A percentile compares a stretch with the other conserved stretches of the same genome.
Conservation (phyloP, 2,888 invertebrate genomes). For the Hermodice carunculata region DNA sequence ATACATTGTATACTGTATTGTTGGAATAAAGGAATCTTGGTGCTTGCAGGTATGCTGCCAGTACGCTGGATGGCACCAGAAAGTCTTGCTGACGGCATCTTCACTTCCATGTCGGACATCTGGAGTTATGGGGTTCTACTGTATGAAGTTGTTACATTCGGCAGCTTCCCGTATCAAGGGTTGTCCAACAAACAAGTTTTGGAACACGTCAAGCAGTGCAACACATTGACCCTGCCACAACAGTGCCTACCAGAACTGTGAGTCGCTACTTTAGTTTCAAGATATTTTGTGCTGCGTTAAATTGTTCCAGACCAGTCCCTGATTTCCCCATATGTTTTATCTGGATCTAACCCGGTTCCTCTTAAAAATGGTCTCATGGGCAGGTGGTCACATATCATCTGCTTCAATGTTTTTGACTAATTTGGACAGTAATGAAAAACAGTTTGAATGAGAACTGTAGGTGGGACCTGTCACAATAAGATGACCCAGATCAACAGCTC, state of each 20-base stretch:
- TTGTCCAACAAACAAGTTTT: conserved; percentile 88
- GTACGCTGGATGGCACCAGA: conserved; percentile 96
- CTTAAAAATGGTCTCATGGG: no score
- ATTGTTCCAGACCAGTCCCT: no score
- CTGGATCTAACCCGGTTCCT: not conserved
- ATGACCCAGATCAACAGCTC: no score
- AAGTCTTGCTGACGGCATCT: conserved; percentile 84
- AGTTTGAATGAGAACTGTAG: no score
- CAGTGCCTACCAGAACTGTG: conserved; percentile 85
- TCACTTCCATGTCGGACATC: conserved; percentile 88
- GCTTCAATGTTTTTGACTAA: no score
- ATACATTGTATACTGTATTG: no score
- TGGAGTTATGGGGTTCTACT: conserved; percentile 92
- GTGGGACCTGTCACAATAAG: no score
- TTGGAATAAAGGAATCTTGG: not conserved
- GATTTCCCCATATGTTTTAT: not conserved
- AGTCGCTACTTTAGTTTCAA: conserved; percentile 70
- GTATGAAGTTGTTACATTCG: conserved; percentile 88
- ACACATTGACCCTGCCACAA: conserved; percentile 81
- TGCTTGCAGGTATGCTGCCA: conserved; percentile 79
- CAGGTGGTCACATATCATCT: no score
- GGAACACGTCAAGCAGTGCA: conserved; percentile 83
- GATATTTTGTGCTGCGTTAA: not conserved
- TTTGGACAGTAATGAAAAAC: no score
- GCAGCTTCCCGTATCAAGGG: conserved; percentile 91